Base-by-base conservation (phyloP, 1,140 invertebrate genomes). In the Penaeus japonicus region DNA sequence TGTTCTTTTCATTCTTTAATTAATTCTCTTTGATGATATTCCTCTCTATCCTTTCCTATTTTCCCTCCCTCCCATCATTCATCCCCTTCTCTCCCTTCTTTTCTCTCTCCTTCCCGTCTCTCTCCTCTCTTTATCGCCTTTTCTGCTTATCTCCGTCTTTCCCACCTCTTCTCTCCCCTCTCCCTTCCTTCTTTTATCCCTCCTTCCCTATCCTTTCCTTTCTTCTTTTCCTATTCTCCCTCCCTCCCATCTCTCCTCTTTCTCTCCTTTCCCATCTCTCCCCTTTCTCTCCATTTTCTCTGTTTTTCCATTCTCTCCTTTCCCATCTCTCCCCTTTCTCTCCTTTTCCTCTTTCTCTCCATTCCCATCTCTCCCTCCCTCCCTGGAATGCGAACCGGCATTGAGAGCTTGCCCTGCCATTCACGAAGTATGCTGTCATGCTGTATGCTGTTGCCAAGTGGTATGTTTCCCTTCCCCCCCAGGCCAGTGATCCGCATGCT, bases 291-390 rank as follows among this genome's bases (percentile, higher is more conserved):
- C 54, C 32, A n/a, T 30, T 18, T 57, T 27, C 30, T 35, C 32
- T 27, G n/a, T 54, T 30, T 54, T 47, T 57, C 30, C 22, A 30
- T 7, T 55, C 79, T 22, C 39, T 27, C 47, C 17, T 54, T 82
- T 17, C 2, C 39, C 55, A 20, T 24, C 55, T 30, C 35, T 24
- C 4, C 30, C n/a, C 30, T 47, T 82, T 22, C 78, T 18, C 32
- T n/a, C n/a, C 18, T 7, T 54, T 4, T n/a, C 53, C 2, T 22
- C 47, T 30, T n/a, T 24, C 12, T 55, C 22, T 32, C 59, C 47
- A 22, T 10, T 35, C 15, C 80, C 30, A 15, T 5, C 20, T 7
- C 75, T 90, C 91, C 53, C 90, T 7, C 2, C 39, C 5, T 47
- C 39, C 39, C 39, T 10, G 39, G 39, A 47, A 47, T 47, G 39